Conservation (phyloP, 2,888 invertebrate species). For the Scaeva pyrastri region DNA sequence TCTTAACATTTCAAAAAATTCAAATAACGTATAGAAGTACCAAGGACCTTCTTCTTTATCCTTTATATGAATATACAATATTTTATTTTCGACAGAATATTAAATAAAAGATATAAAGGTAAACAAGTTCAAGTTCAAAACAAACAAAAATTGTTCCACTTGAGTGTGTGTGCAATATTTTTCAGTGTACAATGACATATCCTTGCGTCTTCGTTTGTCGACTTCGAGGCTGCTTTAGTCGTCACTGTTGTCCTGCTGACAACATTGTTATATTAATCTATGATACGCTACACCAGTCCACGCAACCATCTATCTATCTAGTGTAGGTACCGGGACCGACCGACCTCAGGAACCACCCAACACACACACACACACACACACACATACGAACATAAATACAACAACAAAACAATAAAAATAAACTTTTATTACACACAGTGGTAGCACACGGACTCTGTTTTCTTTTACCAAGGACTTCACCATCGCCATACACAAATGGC, state of each 20-base stretch:
- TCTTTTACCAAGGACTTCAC: constrained; percentile 28
- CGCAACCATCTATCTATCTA: constrained; percentile 33
- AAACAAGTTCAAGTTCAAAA: neutral
- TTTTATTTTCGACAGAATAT: neutral
- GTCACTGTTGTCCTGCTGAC: constrained; percentile 32
- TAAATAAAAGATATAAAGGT: neutral
- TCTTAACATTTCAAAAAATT: no score
- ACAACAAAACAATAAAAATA: constrained; percentile 18
- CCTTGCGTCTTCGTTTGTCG: neutral
- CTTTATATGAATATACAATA: no score
- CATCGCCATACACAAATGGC: constrained; percentile 21
- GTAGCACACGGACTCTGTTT: constrained; percentile 31
- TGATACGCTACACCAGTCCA: constrained; percentile 52
- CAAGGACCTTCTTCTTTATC: no score
- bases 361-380: neutral
- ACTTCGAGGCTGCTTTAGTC: constrained; percentile 12
- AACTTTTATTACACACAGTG: constrained; percentile 37
- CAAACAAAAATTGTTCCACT: neutral
- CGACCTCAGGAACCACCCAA: no score
- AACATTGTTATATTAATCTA: constrained; percentile 55
- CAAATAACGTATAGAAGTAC: no score
- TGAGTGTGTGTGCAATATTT: neutral
- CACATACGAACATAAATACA: neutral
- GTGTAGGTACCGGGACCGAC: neutral
- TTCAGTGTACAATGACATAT: neutral